Evolutionary conservation across 2,113 vertebrate genomes (phyloP), one percentile per base, ranked within the genome.

Genomic region (Sylvicapra grimmia): DNA sequence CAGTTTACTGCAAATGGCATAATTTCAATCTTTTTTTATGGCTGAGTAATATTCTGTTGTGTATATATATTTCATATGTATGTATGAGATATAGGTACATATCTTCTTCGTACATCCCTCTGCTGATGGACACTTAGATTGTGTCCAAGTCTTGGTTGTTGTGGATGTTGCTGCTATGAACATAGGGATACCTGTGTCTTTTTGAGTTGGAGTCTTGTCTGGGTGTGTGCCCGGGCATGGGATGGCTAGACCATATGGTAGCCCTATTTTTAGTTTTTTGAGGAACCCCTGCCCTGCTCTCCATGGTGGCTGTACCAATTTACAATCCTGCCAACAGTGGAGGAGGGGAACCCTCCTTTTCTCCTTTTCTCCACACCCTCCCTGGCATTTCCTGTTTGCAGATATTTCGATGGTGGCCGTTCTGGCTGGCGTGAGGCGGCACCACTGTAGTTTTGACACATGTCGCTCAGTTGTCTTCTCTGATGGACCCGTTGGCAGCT

Each of bases 401-500:
- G 44, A 31, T 1, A 4, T 1, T 8, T 1, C 2, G 13, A 31
- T 1, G 8, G 44, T 5, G 44, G 0, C 27, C 2, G 2, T 3
- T 29, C 44, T 49, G 27, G 3, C 77, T 8, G 8, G 44, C 0
- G 4, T 47, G 44, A 31, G 44, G 27, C 1, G 27, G 44, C 29
- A 31, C 44, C 2, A 1, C 15, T 47, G 25, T 0, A 1, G 44
- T 31, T 9, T 5, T 10, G 77, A 1, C 2, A 7, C 14, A 2
- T 47, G 0, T 5, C 9, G 16, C 77, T 49, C 44, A 9, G 44
- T 3, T 49, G 27, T 16, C 75, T 5, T 47, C 44, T 9, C 77
- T 49, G 36, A 4, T 0, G 8, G n/a, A 4, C 56, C 79, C 0
- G 3, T 1, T 0, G 1, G 33, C 0, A 0, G 21, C 5, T 25